Conservation (phyloP, 2,113 vertebrate species). For the Dicerorhinus sumatrensis region DNA sequence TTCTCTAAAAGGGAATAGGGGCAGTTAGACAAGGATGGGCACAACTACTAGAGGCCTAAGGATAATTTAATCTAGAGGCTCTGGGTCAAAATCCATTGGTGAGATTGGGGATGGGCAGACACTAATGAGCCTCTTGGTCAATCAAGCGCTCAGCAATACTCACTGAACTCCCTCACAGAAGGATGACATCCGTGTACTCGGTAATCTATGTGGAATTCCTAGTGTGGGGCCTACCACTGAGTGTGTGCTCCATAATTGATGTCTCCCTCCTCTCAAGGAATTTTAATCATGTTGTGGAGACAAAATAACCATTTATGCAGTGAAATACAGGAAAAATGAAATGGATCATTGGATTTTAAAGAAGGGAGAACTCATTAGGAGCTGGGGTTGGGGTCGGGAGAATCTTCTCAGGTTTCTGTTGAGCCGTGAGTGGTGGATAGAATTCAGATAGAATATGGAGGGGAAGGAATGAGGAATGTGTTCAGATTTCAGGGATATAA, state of each 20-base stretch:
- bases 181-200: not conserved
- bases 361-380: not conserved
- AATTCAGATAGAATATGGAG: not conserved
- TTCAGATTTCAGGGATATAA: not conserved
- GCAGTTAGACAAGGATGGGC: not conserved
- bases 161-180: not conserved
- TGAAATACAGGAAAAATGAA: not conserved
- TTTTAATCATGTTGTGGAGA: not conserved
- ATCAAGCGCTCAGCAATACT: not conserved
- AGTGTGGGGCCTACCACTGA: not conserved
- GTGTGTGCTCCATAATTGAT: accelerated
- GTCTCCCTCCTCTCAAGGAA: not conserved
- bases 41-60: not conserved
- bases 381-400: not conserved
- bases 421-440: not conserved
- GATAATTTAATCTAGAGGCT: not conserved
- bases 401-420: not conserved
- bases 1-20: not conserved
- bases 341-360: not conserved
- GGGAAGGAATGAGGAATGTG: not conserved
- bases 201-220: no score
- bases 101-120: not conserved
- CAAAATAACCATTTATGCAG: not conserved
- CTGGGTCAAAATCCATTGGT: not conserved
- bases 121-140: not conserved